Evolutionary conservation across 2,113 vertebrate species (phyloP).

Genomic region (Poecilia latipinna): DNA sequence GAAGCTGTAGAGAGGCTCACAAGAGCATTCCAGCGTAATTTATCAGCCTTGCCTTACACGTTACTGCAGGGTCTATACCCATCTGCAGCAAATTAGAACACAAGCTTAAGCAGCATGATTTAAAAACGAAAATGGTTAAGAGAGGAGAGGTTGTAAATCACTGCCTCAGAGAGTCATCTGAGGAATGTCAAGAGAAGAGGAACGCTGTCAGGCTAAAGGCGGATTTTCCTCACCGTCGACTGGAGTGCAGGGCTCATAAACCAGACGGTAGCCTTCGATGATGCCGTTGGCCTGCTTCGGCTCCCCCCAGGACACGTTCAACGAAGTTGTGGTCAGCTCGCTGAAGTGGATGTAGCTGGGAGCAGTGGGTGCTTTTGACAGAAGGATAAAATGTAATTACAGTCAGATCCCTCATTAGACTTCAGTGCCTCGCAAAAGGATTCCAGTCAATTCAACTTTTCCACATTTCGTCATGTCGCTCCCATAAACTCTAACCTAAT

Average conservation of each 20-base stretch:
- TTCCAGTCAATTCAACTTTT: neutral
- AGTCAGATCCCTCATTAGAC: conserved; percentile 3
- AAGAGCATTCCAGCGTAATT: conserved; percentile 43
- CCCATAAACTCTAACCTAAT: neutral
- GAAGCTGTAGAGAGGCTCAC: conserved; percentile 57
- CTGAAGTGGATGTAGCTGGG: conserved; percentile 91
- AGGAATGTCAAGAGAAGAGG: conserved; percentile 51
- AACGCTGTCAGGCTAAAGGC: conserved; percentile 43
- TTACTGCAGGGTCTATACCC: conserved; percentile 54
- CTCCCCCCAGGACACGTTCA: conserved; percentile 97
- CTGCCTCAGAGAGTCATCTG: conserved; percentile 52
- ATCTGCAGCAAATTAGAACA: conserved; percentile 69
- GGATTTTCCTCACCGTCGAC: conserved; percentile 91
- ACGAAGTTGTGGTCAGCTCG: conserved; percentile 96
- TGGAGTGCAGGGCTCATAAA: conserved; percentile 94
- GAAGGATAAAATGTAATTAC: conserved; percentile 1
- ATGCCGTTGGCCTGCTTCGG: conserved; percentile 91
- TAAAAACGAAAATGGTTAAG: conserved; percentile 45
- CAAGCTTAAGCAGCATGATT: conserved; percentile 56
- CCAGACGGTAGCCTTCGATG: conserved; percentile 92
- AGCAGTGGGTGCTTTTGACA: conserved; percentile 86
- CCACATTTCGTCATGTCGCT: neutral
- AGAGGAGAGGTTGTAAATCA: conserved; percentile 59
- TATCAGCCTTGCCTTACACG: conserved; percentile 50
- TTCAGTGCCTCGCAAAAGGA: neutral